A percentile compares a stretch with the other conserved stretches of the same genome.
Conservation (phyloP, 2,113 vertebrate genomes). For the Esox niger region DNA sequence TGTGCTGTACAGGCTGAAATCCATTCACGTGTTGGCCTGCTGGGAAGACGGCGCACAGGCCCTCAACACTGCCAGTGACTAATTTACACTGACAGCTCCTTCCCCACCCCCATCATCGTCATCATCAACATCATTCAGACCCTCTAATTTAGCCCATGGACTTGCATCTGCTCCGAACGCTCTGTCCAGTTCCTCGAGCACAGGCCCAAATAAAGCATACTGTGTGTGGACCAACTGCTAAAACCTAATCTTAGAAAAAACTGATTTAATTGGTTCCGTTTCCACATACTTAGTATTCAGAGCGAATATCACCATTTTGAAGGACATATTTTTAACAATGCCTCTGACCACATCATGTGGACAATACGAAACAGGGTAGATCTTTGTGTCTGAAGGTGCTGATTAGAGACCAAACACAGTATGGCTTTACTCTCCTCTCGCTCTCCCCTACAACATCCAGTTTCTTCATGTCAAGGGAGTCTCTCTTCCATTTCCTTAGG, state of each 20-base stretch:
- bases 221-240: background rate
- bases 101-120: slow-evolving; percentile 8
- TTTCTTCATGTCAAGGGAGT: background rate
- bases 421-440: background rate
- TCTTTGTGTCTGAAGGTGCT: background rate
- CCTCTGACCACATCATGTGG: too few relatives aligned
- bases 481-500: background rate
- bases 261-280: too few relatives aligned
- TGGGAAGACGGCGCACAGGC: background rate
- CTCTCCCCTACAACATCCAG: background rate
- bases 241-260: background rate
- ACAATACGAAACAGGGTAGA: too few relatives aligned
- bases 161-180: slow-evolving; percentile 40
- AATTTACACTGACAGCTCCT: slow-evolving; percentile 47
- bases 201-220: slow-evolving; percentile 15
- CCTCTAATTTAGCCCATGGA: slow-evolving; percentile 43
- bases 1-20: slow-evolving; percentile 18
- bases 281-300: too few relatives aligned
- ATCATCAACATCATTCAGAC: slow-evolving; percentile 13
- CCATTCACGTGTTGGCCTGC: slow-evolving; percentile 19
- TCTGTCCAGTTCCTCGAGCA: background rate
- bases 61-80: slow-evolving; percentile 36
- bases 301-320: too few relatives aligned
- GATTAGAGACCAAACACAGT: background rate
- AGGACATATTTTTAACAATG: too few relatives aligned